Base-by-base conservation (phyloP, 64 coral and sea anemone genomes). In the Stichodactyla mertensii region DNA sequence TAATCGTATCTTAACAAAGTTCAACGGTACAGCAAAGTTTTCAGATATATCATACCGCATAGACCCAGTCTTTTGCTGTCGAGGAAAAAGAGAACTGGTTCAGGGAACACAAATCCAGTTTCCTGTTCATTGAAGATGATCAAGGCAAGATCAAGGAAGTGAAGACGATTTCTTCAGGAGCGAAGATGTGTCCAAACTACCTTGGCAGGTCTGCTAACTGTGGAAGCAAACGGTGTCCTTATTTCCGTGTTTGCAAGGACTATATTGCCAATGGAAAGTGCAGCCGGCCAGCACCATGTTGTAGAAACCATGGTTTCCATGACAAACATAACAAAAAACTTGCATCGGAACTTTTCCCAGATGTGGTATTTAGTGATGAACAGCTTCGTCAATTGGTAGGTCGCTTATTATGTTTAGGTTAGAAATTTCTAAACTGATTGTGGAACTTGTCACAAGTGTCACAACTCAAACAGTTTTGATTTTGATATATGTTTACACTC, bases 161-260 rank as follows among this genome's bases (percentile, higher is more conserved):
- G 11, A 80, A 54, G 5, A 83, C 88, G 0, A 71, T 87, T 77
- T 84, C 77, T 15, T 57, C 13, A 13, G 59, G 59, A 10, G 94
- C 88, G 2, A 54, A 87, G 12, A 60, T 95, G 57, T 95, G 94
- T 90, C 89, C 90, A 28, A 52, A 87, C 2, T 87, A 92, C 85
- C 4, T 61, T 74, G 53, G 55, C 1, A 20, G n/a, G 5, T 2
- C 36, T 45, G 36, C 36, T 45, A 57, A 0, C 1, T 95, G 94
- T 52, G 70, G 59, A 0, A 85, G 58, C 52, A 26, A 71, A 45
- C 11, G 86, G 4, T 95, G 94, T 56, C 45, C 12, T 4, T 95
- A 80, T 59, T 86, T 95, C 26, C 94, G 92, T 60, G 69, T 95
- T 23, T 95, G 94, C 36, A 67, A 87, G 16, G 85, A 83, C 0